Conservation (phyloP, 2,113 vertebrate genomes). For the Calypte anna region DNA sequence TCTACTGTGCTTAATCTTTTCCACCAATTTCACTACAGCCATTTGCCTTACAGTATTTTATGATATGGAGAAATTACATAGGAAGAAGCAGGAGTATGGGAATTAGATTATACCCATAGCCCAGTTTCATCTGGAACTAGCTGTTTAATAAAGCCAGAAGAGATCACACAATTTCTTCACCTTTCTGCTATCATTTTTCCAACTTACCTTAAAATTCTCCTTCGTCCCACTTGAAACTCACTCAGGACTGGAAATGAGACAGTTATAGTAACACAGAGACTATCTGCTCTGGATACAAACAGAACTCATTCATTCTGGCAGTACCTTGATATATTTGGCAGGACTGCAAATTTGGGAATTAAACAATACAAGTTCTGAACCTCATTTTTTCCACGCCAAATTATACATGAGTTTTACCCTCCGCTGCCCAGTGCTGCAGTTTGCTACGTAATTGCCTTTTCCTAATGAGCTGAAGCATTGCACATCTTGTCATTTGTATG, state of each 20-base stretch:
- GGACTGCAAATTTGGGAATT: neutral
- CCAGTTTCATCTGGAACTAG: neutral
- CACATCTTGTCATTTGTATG: neutral
- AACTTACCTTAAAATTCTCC: neutral
- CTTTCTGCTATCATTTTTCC: neutral
- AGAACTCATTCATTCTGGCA: neutral
- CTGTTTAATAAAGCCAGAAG: neutral
- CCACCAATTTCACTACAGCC: neutral
- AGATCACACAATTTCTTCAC: neutral
- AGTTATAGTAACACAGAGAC: neutral
- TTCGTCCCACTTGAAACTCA: neutral
- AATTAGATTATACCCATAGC: neutral
- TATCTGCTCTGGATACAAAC: neutral
- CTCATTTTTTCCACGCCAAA: neutral
- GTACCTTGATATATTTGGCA: neutral
- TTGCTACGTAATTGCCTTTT: neutral
- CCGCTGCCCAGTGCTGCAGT: neutral
- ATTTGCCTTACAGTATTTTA: neutral
- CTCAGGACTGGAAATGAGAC: neutral
- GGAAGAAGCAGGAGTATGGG: neutral
- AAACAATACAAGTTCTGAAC: neutral
- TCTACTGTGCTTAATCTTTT: neutral
- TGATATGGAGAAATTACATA: neutral
- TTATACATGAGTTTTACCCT: conserved; percentile 6
- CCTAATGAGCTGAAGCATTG: neutral